These are phyloP conservation scores for Falco naumanni DNA, from an alignment of 2,797 vertebrate species.

Conservation along the genomic window DNA sequence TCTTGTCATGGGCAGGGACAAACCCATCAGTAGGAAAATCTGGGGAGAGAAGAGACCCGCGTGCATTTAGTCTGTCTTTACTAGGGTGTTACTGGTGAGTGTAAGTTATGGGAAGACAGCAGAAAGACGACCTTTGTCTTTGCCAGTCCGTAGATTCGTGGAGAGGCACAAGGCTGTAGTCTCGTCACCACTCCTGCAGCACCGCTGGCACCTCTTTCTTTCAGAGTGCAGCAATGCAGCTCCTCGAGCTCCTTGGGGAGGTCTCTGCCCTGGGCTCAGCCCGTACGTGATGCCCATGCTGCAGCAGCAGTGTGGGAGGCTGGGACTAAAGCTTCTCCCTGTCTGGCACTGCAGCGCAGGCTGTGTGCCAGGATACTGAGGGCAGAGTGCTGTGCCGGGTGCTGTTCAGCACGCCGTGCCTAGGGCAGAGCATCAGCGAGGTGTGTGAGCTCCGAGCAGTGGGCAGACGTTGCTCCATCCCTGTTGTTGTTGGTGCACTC, in stretches of 20 bases:
- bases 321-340: neutral
- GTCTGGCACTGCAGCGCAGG: neutral
- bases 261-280: neutral
- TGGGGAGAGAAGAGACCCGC: neutral
- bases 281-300: fast-evolving
- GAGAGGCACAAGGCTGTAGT: neutral
- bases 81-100: neutral
- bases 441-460: neutral
- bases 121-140: neutral
- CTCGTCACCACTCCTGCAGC: neutral
- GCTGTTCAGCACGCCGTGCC: neutral
- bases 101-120: neutral
- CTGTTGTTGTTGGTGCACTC: neutral
- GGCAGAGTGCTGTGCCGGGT: neutral
- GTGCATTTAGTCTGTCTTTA: neutral
- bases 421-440: neutral
- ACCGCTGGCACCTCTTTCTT: neutral
- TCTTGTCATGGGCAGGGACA: neutral
- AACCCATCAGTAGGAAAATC: neutral
- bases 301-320: neutral
- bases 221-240: neutral
- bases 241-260: neutral
- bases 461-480: fast-evolving
- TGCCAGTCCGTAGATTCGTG: neutral
- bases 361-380: neutral